phyloP scores from a whole-genome alignment of 2,797 vertebrate species.

The Eupleurogrammus muticus region DNA sequence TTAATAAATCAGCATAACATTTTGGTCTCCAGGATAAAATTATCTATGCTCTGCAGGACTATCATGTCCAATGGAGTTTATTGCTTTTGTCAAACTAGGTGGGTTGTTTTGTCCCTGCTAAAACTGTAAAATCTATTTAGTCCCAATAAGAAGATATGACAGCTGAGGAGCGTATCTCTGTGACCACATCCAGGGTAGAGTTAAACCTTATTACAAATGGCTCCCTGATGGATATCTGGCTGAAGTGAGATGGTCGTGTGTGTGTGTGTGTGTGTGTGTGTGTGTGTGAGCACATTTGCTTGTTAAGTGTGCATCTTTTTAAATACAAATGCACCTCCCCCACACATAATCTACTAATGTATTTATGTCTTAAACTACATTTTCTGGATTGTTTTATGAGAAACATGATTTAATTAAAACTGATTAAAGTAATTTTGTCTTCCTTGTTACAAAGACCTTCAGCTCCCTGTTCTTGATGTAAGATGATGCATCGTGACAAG shows the following conservation, averaged over 20 bases:
- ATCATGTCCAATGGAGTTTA: conserved; percentile 25
- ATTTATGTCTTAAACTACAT: conserved; percentile 53
- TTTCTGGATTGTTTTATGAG: background rate
- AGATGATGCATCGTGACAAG: conserved; percentile 62
- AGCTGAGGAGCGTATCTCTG: conserved; percentile 43
- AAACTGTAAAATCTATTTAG: conserved; percentile 46
- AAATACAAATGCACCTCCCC: conserved; percentile 36
- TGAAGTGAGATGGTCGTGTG: conserved; percentile 18
- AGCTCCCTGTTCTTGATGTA: conserved; percentile 30
- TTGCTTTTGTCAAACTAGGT: conserved; percentile 27
- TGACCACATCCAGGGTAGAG: conserved; percentile 51
- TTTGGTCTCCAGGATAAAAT: conserved; percentile 19
- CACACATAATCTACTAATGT: conserved; percentile 51
- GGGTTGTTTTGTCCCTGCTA: background rate
- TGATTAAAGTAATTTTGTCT: conserved; percentile 37
- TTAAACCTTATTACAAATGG: conserved; percentile 64
- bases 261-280: conserved; percentile 5
- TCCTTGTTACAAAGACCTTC: conserved; percentile 1
- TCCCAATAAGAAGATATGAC: conserved; percentile 49
- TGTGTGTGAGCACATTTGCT: conserved; percentile 9
- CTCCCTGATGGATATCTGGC: conserved; percentile 54
- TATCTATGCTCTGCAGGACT: background rate
- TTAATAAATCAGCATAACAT: conserved; percentile 48
- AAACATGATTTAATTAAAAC: conserved; percentile 31
- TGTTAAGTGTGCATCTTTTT: conserved; percentile 36